Evolutionary conservation across 1,140 invertebrate species (phyloP), one percentile per base, ranked within the genome.

Genomic region (Mylabris phalerata): DNA sequence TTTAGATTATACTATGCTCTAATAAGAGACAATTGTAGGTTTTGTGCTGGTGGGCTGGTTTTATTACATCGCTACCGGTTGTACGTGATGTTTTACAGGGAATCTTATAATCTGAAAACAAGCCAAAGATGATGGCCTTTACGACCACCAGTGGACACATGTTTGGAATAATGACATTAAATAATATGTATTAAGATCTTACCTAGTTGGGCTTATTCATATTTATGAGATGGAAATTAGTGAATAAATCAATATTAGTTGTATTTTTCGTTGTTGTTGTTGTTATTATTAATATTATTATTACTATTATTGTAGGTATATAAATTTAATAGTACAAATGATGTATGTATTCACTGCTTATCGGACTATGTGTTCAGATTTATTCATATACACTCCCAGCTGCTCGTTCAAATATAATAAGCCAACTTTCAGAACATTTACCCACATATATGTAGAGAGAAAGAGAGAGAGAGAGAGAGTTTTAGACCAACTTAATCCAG

Each of bases 131-230:
- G 39, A 42, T 44, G 25, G 24, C 46, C 45, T 54, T 46, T 54
- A 54, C 43, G 42, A 24, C 39, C 32, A 42, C 49, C 49, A 51
- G 9, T 27, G 49, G 42, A 54, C 51, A 54, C 51, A 54, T 42
- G 54, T n/a, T 27, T 40, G 38, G 46, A 57, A 63, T 60, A 56
- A 60, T 57, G 61, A 63, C 61, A 38, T 57, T 59, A 59, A 63
- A 63, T 59, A 63, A 63, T 63, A 63, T 32, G 32, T 60, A 60
- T 63, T 63, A 60, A 63, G 57, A 63, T 60, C 57, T 60, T 57
- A 55, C 26, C 32, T 5, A 19, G 11, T 25, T 52, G 40, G 46
- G 38, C 52, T 52, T 54, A 63, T 63, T 57, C 61, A 60, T 63
- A 60, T 63, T 60, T 63, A 63, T 63, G 57, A 48, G 56, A 63